phyloP scores from a whole-genome alignment of 2,888 invertebrate species.

The Drymonia ruficornis region DNA sequence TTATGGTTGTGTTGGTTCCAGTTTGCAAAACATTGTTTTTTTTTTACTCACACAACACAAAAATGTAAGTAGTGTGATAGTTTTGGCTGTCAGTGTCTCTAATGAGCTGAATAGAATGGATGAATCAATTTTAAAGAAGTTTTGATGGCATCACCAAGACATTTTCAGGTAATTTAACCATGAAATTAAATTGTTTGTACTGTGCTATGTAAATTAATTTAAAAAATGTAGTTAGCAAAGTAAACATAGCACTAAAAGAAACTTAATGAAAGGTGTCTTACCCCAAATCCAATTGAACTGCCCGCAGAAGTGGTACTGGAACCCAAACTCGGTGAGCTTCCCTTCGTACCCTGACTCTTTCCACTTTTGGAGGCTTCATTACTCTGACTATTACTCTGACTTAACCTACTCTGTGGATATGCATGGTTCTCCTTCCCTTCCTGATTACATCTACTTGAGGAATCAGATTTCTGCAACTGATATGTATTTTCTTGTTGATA shows the following conservation, averaged over 20 bases:
- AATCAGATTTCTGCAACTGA: conserved; percentile 82
- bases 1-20: too few relatives aligned
- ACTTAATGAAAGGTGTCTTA: conserved; percentile 47
- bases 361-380: conserved; percentile 66
- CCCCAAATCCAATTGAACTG: conserved; percentile 79
- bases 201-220: not conserved
- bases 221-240: not conserved
- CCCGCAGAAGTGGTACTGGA: conserved; percentile 61
- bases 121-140: too few relatives aligned
- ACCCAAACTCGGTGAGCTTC: conserved; percentile 72
- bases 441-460: conserved; percentile 79
- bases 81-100: too few relatives aligned
- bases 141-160: too few relatives aligned
- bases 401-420: conserved; percentile 81
- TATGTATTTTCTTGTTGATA: conserved; percentile 82
- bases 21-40: too few relatives aligned
- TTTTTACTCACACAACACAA: too few relatives aligned
- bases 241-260: not conserved
- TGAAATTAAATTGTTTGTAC: not conserved
- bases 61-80: too few relatives aligned
- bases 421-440: conserved; percentile 84
- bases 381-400: conserved; percentile 70
- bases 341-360: conserved; percentile 63
- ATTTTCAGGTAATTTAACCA: too few relatives aligned
- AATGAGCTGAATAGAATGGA: too few relatives aligned